Evolutionary conservation across 2,888 invertebrate genomes (phyloP), one percentile per base, ranked within the genome.

Genomic region (Lydus trimaculatus): DNA sequence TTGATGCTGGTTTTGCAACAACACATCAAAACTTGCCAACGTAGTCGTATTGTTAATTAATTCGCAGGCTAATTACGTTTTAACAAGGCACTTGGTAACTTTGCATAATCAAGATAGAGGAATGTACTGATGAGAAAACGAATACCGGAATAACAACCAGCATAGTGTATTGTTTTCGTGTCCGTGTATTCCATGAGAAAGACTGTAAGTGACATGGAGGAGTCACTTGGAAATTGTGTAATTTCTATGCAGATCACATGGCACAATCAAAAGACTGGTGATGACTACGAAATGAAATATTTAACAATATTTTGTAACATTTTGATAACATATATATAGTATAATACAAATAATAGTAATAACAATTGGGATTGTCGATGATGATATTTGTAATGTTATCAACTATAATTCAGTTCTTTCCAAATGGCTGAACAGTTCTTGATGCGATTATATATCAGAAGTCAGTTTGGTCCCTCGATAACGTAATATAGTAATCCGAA

Each of bases 401-500:
- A 74, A 70, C 73, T 72, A 77, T 79, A 80, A 81, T 82, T 80
- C 77, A 78, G 78, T 80, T 80, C 79, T 81, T 82, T 80, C 79
- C 80, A 72, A 75, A 69, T 76, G 76, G 75, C 72, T 78, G 80
- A 75, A 78, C 78, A 74, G 74, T 76, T 76, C 75, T 76, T 79
- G 79, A 81, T 81, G 75, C 75, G 79, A 81, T 81, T 81, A 81
- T 76, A 73, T 75, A 75, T 73, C 75, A 75, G 74, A 76, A 73
- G 74, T 71, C 72, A 52, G 56, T 20, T 48, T 28, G 23, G 64
- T 65, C 68, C 71, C 69, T 62, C 68, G 71, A 78, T 80, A 79
- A 81, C 76, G 78, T 75, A 78, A 81, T 81, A 79, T 78, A 78
- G 78, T 79, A 80, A 80, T 81, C 78, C 77, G 75, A 80, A 81